Percentiles rank a stretch among this genome's conserved stretches.
Evolutionary conservation across 2,113 vertebrate species (phyloP).

Genomic region (Syngnathoides biaculeatus): DNA sequence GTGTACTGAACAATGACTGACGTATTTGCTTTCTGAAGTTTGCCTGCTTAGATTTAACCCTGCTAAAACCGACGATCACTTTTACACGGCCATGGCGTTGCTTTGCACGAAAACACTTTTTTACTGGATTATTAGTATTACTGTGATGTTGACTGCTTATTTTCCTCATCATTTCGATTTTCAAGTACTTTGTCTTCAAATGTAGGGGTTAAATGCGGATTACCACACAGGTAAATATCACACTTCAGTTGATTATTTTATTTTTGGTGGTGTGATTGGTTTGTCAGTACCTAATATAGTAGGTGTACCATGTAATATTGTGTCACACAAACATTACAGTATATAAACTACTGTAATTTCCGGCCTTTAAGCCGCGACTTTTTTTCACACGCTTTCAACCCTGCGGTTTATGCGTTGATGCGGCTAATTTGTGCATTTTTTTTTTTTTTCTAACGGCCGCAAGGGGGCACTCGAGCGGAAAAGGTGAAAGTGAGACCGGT

Average conservation of each 20-base stretch:
- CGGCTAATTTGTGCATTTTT: no score
- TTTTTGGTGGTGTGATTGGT: background rate
- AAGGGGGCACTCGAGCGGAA: no score
- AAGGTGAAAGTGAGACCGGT: no score
- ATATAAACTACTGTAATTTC: no score
- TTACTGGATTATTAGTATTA: background rate
- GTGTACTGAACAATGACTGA: conserved; percentile 9
- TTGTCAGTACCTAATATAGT: background rate
- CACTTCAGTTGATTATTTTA: no score
- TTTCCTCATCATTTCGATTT: conserved; percentile 40
- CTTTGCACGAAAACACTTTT: background rate
- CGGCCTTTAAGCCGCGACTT: no score
- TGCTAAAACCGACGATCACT: background rate
- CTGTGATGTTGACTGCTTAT: conserved; percentile 26
- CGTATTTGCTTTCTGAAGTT: conserved; percentile 16
- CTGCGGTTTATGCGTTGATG: no score
- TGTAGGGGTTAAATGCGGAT: conserved; percentile 82
- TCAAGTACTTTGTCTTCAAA: conserved; percentile 67
- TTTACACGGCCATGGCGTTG: background rate
- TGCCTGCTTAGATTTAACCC: background rate
- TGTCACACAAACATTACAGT: no score
- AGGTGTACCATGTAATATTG: background rate
- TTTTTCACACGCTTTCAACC: no score
- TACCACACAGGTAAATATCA: conserved; percentile 76
- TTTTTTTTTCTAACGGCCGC: no score